phyloP scores from a whole-genome alignment of 2,113 vertebrate species.

The western clawed frog (Xenopus tropicalis) region UCB_Xtro_10.0 CM004445.2:46365501-46366000 shows the following conservation, averaged over 20 bases:
- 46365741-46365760: constrained; percentile 34
- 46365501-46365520: neutral
- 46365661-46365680: constrained; percentile 29
- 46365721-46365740: constrained; percentile 21
- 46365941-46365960: neutral
- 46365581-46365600: constrained; percentile 18
- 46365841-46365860: constrained; percentile 31
- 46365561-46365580: neutral
- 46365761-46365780: constrained; percentile 31
- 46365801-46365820: constrained; percentile 32
- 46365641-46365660: constrained; percentile 34
- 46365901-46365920: constrained; percentile 38
- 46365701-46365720: constrained; percentile 1
- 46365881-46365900: constrained; percentile 34
- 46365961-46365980: neutral
- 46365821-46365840: constrained; percentile 37
- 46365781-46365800: constrained; percentile 45
- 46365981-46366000: too few relatives aligned
- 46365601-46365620: constrained; percentile 7
- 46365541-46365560: neutral
- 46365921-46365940: neutral
- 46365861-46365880: constrained; percentile 39
- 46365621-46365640: constrained; percentile 35
- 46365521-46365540: neutral
- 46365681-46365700: constrained; percentile 16